Evolutionary conservation across 2,797 vertebrate species (phyloP).

Genomic region (Rhabdophis nuchalis): DNA sequence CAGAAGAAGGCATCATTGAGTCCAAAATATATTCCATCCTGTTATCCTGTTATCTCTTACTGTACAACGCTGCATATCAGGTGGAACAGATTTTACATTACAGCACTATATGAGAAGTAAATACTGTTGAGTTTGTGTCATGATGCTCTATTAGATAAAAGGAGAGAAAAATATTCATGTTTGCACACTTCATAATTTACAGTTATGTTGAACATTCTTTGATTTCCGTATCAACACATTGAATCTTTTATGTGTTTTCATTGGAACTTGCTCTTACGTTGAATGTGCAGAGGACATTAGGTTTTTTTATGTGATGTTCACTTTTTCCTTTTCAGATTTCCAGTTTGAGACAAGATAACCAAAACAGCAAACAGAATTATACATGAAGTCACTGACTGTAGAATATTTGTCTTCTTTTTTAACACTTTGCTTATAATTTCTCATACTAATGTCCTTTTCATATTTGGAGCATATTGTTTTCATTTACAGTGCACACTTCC

Average conservation of each 20-base stretch:
- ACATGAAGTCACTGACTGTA: not conserved
- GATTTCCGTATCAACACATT: not conserved
- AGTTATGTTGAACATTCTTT: not conserved
- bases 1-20: not conserved
- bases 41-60: not conserved
- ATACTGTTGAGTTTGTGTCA: not conserved
- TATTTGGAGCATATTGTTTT: not conserved
- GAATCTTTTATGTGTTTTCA: not conserved
- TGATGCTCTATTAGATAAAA: not conserved
- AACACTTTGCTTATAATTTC: not conserved
- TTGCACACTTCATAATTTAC: not conserved
- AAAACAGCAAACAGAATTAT: not conserved
- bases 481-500: not conserved
- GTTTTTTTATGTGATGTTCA: not conserved
- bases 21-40: not conserved
- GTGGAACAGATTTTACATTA: not conserved
- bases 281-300: not conserved
- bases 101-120: not conserved
- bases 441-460: not conserved
- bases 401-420: not conserved
- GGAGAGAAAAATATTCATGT: not conserved
- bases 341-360: not conserved
- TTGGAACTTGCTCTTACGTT: not conserved
- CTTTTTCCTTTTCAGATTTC: not conserved
- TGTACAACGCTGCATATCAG: not conserved